Base-by-base conservation (phyloP, 2,888 invertebrate species). In the Punctoribates punctum region DNA sequence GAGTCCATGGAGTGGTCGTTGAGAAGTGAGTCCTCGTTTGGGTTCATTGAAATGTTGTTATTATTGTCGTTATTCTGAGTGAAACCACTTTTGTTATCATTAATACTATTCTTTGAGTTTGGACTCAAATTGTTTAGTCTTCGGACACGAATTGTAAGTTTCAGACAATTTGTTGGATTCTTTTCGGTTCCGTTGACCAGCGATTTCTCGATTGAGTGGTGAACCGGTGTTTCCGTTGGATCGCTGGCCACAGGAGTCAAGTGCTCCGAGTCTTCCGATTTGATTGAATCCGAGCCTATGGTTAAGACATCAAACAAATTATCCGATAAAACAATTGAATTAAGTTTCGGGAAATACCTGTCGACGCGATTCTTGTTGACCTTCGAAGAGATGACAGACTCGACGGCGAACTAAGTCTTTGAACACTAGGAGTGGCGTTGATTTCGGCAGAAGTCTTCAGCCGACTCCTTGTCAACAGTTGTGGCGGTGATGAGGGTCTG, bases 61-160 rank as follows among this genome's bases (percentile, higher is more conserved):
- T 73, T 42, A 11, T 48, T 54, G 2, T 54, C 23, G n/a, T 54
- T 54, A n/a, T 54, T 54, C 6, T 9, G 4, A 54, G 8, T 54
- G 9, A n/a, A n/a, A 23, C 5, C n/a, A 9, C 6, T 54, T 54
- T n/a, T 20, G 9, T n/a, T 54, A 11, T 25, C 23, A 42, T 11
- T 67, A 73, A 29, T 46, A 73, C 73, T 54, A 54, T 54, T 54
- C 5, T 51, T 51, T 3, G 15, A 8, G 13, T 51, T 51, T 51
- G n/a, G 20, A 20, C 20, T 20, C n/a, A 23, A 60, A 13, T 20
- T 51, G 38, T 77, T 38, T 25, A 74, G 75, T 72, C 75, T 74
- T 25, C 78, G 75, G 25, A 79, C 78, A 29, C 79, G 77, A 73
- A 80, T 78, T 29, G 77, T 80, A 2, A 80, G 73, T 75, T 79